Percentiles rank a stretch among this genome's conserved stretches.
phyloP scores from a whole-genome alignment of 1,140 invertebrate genomes.

The Goniozus legneri region DNA sequence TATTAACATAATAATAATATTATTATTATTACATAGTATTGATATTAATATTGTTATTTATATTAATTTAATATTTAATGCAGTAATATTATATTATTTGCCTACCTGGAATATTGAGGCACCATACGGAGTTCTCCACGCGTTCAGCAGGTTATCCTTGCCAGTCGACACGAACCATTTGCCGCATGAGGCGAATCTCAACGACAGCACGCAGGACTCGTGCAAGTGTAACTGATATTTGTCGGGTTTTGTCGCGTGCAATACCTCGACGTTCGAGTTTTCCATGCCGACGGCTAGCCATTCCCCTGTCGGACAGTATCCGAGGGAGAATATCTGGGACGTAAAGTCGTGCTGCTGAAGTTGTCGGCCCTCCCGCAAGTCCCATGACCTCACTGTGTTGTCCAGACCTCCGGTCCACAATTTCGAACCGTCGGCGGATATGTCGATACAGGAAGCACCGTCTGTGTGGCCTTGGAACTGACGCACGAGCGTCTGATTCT shows the following conservation, averaged over 20 bases:
- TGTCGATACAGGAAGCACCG: slow-evolving; percentile 97
- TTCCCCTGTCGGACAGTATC: slow-evolving; percentile 96
- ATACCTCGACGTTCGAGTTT: slow-evolving; percentile 96
- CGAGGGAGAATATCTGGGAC: slow-evolving; percentile 93
- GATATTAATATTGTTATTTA: too few species aligned
- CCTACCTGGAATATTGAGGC: slow-evolving; percentile 96
- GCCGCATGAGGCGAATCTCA: slow-evolving; percentile 93
- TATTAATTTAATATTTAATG: too few species aligned
- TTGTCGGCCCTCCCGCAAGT: slow-evolving; percentile 89
- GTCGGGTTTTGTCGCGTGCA: slow-evolving; percentile 93
- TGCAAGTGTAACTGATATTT: slow-evolving; percentile 97
- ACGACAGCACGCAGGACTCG: slow-evolving; percentile 96
- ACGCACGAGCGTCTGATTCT: slow-evolving; percentile 88
- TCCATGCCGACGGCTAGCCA: slow-evolving; percentile 99
- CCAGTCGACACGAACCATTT: slow-evolving; percentile 99
- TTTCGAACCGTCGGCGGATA: slow-evolving; percentile 91
- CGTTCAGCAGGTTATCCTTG: slow-evolving; percentile 97
- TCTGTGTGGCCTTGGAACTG: slow-evolving; percentile 98
- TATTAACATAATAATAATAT: slow-evolving; percentile 17
- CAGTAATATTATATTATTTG: too few species aligned
- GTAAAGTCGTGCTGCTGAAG: slow-evolving; percentile 96
- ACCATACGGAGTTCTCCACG: slow-evolving; percentile 97
- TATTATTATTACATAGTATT: too few species aligned
- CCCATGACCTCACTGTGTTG: slow-evolving; percentile 97
- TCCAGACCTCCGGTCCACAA: slow-evolving; percentile 97